These are phyloP conservation scores for Cynaeus angustus DNA, from an alignment of 2,888 invertebrate species.

Conservation along the genomic window DNA sequence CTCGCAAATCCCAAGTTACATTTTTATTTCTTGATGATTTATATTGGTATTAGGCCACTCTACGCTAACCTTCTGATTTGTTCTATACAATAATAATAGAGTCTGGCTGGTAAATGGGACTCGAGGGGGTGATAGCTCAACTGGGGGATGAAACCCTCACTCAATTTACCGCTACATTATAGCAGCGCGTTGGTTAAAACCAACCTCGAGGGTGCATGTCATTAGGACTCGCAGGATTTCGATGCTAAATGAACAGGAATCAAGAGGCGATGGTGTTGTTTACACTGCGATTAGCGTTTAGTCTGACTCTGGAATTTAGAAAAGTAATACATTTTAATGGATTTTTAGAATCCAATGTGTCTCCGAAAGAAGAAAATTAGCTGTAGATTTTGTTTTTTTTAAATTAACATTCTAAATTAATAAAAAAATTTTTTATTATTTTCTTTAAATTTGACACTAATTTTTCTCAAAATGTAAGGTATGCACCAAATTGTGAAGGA, in stretches of 20 bases:
- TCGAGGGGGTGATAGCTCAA: constrained; percentile 72
- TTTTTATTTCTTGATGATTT: constrained; percentile 72
- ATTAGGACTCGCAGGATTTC: constrained; percentile 56
- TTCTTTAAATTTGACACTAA: too few relatives aligned
- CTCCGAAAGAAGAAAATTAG: too few relatives aligned
- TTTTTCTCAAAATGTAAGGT: too few relatives aligned
- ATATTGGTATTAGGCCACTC: constrained; percentile 71
- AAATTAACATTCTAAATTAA: too few relatives aligned
- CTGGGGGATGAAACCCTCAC: constrained; percentile 61
- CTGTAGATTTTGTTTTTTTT: too few relatives aligned
- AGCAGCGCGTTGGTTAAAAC: constrained; percentile 69
- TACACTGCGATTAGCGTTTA: constrained; percentile 42
- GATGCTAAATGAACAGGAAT: constrained; percentile 47
- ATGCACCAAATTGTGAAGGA: too few relatives aligned
- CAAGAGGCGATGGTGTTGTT: constrained; percentile 34
- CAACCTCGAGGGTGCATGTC: constrained; percentile 60
- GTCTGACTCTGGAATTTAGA: too few relatives aligned
- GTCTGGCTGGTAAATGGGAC: constrained; percentile 72
- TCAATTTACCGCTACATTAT: constrained; percentile 73
- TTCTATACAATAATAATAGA: constrained; percentile 73
- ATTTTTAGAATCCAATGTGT: too few relatives aligned
- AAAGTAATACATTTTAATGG: too few relatives aligned
- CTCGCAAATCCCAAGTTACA: constrained; percentile 63
- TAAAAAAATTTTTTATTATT: too few relatives aligned
- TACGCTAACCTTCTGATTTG: constrained; percentile 72